A percentile compares a stretch with the other conserved stretches of the same genome.
Conservation (phyloP, 1,140 invertebrate genomes). For the Procambarus clarkii region DNA sequence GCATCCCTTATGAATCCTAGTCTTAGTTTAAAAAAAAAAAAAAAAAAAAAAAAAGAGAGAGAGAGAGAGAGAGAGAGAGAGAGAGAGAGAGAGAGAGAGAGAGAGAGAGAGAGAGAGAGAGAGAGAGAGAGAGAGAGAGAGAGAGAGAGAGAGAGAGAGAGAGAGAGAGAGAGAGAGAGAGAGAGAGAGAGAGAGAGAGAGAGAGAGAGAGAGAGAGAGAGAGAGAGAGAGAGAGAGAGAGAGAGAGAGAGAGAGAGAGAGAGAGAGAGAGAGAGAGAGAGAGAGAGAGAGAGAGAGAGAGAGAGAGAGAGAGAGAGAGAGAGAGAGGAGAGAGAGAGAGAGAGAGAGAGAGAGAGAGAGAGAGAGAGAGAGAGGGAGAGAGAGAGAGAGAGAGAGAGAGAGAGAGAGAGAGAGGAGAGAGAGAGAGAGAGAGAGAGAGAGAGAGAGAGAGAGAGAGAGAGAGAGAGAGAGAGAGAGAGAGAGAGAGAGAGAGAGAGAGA, state of each 20-base stretch:
- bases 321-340: too few relatives aligned
- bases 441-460: background rate
- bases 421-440: background rate
- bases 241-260: slow-evolving; percentile 12
- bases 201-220: background rate
- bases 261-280: slow-evolving; percentile 15
- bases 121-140: slow-evolving; percentile 8
- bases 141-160: slow-evolving; percentile 8
- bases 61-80: slow-evolving; percentile 11
- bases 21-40: too few relatives aligned
- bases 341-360: too few relatives aligned
- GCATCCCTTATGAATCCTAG: too few relatives aligned
- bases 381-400: background rate
- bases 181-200: background rate
- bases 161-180: background rate
- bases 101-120: slow-evolving; percentile 28
- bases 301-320: too few relatives aligned
- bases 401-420: background rate
- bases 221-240: background rate
- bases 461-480: background rate
- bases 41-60: background rate
- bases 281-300: too few relatives aligned
- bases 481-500: background rate
- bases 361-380: background rate
- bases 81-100: background rate